Percentiles rank a stretch among this genome's conserved stretches.
Evolutionary conservation across 2,113 vertebrate genomes (phyloP).

Genomic region (Charina bottae): DNA sequence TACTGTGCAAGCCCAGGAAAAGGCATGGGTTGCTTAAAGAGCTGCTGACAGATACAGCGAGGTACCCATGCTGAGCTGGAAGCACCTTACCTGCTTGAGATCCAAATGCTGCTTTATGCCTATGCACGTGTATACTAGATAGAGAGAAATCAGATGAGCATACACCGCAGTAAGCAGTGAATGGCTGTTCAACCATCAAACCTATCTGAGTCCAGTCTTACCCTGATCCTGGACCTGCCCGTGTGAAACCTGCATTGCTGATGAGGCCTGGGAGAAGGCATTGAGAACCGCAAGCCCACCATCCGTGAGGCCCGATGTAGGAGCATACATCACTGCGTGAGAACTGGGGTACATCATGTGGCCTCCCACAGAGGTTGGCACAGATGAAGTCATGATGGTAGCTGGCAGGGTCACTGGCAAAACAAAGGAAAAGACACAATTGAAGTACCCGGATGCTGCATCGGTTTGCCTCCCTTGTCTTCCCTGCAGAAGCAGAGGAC

Average conservation of each 20-base stretch:
- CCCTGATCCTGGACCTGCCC: constrained; percentile 90
- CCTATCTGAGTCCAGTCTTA: constrained; percentile 66
- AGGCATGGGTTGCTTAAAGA: neutral
- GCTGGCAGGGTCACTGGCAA: constrained; percentile 90
- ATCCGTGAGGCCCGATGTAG: constrained; percentile 87
- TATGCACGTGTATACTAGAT: neutral
- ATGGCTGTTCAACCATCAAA: neutral
- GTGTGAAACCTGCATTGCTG: constrained; percentile 96
- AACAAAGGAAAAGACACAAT: constrained; percentile 51
- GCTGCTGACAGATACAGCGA: neutral
- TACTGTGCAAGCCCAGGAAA: neutral
- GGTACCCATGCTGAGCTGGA: neutral
- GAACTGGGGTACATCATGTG: constrained; percentile 99
- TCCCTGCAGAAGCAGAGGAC: neutral
- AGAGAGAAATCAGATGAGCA: neutral
- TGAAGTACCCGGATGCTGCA: neutral
- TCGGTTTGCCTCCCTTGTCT: neutral
- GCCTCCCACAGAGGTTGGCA: constrained; percentile 92
- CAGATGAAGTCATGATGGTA: constrained; percentile 96
- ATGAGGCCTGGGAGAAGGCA: constrained; percentile 91
- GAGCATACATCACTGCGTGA: constrained; percentile 96
- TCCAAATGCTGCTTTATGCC: neutral
- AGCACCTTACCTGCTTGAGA: neutral
- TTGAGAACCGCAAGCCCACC: constrained; percentile 95
- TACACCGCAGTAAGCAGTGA: neutral